phyloP scores from a whole-genome alignment of 2,888 invertebrate genomes.

The Pachydiplax longipennis region DNA sequence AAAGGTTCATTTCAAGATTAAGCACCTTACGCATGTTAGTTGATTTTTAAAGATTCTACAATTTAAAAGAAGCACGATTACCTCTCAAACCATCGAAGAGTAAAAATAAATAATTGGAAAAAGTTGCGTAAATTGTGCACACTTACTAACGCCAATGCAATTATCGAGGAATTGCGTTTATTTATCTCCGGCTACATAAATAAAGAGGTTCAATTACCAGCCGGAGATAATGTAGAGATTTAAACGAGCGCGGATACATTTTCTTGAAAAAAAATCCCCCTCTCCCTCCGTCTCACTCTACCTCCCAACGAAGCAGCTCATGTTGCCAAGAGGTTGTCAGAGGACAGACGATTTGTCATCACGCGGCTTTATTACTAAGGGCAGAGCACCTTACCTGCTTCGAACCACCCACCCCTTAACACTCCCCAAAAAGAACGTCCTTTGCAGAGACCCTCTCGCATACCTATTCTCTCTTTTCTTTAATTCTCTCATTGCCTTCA shows the following conservation, averaged over 20 bases:
- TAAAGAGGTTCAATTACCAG: not conserved
- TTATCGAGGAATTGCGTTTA: not conserved
- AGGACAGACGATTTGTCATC: slow-evolving; percentile 37
- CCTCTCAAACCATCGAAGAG: not conserved
- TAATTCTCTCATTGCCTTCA: slow-evolving; percentile 6
- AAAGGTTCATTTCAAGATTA: no score
- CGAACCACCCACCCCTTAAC: not conserved
- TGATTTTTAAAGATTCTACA: no score
- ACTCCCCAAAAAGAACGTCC: not conserved
- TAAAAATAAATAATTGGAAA: not conserved
- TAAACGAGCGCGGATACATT: not conserved
- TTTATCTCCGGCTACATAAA: not conserved
- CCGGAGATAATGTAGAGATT: not conserved
- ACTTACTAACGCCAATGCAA: not conserved
- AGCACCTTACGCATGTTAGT: no score
- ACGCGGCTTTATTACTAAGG: slow-evolving; percentile 6
- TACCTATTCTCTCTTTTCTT: not conserved
- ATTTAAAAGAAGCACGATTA: not conserved
- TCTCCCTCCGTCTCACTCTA: not conserved
- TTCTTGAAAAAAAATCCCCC: not conserved
- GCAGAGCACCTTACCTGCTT: not conserved
- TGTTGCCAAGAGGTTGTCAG: slow-evolving; percentile 29
- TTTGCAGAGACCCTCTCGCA: not conserved
- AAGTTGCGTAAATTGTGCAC: not conserved
- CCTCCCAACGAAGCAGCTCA: slow-evolving; percentile 7